Evolutionary conservation across 2,797 vertebrate genomes (phyloP).

Genomic region (Enteromius treurensis): DNA sequence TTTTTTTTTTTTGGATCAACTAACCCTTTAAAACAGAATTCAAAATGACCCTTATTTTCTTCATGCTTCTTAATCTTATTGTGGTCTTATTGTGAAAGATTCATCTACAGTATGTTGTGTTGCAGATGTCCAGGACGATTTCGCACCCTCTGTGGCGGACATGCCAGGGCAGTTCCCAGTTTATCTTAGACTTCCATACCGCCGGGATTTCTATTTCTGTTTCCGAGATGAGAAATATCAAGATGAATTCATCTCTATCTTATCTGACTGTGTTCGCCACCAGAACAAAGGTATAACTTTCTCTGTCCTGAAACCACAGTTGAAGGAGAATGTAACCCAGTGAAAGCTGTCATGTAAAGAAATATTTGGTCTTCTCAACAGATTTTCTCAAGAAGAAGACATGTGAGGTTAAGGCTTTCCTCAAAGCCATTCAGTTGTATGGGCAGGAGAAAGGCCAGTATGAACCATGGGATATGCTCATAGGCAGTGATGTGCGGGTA

Average conservation of each 20-base stretch:
- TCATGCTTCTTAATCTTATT: neutral
- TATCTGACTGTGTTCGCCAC: constrained; percentile 87
- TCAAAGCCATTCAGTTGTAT: constrained; percentile 89
- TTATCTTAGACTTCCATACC: constrained; percentile 88
- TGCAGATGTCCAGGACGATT: constrained; percentile 81
- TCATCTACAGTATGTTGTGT: constrained; percentile 5
- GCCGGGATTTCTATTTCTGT: constrained; percentile 86
- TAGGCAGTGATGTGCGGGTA: constrained; percentile 88
- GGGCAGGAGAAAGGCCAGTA: constrained; percentile 85
- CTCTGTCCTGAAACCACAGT: neutral
- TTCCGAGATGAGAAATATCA: constrained; percentile 76
- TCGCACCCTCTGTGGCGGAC: constrained; percentile 70
- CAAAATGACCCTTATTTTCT: neutral
- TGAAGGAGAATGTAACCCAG: neutral
- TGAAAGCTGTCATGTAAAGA: neutral
- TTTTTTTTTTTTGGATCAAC: neutral
- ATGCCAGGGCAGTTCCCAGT: constrained; percentile 86
- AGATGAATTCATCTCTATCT: constrained; percentile 75
- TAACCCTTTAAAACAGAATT: neutral
- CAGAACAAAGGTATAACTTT: constrained; percentile 82
- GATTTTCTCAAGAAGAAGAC: constrained; percentile 88
- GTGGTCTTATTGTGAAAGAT: neutral
- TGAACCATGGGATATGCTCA: constrained; percentile 85
- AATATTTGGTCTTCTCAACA: constrained; percentile 60
- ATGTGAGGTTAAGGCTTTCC: constrained; percentile 85